Percentiles rank a stretch among this genome's conserved stretches.
Conservation (phyloP, 2,888 invertebrate genomes). For the Hypercompe scribonia region DNA sequence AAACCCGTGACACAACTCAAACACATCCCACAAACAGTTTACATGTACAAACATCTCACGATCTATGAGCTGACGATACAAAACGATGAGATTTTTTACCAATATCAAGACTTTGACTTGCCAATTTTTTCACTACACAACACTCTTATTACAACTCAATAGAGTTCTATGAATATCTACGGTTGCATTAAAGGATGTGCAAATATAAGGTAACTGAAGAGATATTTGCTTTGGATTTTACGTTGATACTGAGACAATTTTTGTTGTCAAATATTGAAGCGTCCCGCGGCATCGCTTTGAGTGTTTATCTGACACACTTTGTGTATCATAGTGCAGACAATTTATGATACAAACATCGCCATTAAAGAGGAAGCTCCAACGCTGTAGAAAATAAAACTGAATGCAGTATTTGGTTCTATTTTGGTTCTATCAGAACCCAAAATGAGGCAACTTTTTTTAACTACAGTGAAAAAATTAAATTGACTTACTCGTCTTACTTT, state of each 20-base stretch:
- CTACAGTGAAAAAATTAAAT: constrained; percentile 10
- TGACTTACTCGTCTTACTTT: constrained; percentile 9
- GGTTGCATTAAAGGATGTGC: constrained; percentile 12
- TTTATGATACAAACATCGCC: constrained; percentile 44
- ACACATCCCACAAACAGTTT: constrained; percentile 67
- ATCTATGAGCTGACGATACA: constrained; percentile 59
- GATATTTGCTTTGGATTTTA: constrained; percentile 68
- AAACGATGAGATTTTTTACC: constrained; percentile 60
- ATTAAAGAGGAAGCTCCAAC: constrained; percentile 2
- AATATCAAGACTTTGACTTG: constrained; percentile 40
- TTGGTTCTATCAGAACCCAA: constrained; percentile 19
- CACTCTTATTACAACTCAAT: constrained; percentile 26
- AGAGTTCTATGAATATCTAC: constrained; percentile 32
- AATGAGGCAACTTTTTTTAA: constrained; percentile 16
- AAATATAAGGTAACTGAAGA: constrained; percentile 44
- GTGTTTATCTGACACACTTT: constrained; percentile 32
- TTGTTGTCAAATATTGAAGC: constrained; percentile 56
- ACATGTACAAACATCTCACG: constrained; percentile 64
- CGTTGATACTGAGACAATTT: constrained; percentile 64
- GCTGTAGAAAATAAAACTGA: constrained; percentile 4
- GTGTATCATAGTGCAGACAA: constrained; percentile 37
- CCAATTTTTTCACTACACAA: constrained; percentile 16
- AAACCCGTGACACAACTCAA: constrained; percentile 54
- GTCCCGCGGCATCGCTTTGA: constrained; percentile 44
- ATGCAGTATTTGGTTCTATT: no score